Conservation (phyloP, 1,140 invertebrate genomes). For the Megalonaias nervosa region DNA sequence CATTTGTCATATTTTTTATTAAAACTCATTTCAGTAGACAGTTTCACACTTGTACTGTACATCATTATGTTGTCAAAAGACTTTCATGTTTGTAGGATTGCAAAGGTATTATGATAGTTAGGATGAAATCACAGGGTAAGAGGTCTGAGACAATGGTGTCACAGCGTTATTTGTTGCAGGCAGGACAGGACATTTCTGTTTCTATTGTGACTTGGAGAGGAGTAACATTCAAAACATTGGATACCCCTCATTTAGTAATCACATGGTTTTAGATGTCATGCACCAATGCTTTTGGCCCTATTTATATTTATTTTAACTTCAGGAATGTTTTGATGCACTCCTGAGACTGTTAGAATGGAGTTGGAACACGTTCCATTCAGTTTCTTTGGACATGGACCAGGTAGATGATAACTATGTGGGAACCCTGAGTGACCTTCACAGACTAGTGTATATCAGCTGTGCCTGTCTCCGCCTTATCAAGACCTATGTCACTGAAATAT, state of each 20-base stretch:
- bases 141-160: no score
- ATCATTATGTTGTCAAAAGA: no score
- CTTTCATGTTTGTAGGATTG: no score
- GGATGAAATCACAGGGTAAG: no score
- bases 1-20: no score
- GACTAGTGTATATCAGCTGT: constrained; percentile 89
- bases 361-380: constrained; percentile 75
- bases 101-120: no score
- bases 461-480: constrained; percentile 86
- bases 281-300: not conserved
- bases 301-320: constrained; percentile 14
- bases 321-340: constrained; percentile 88
- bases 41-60: no score
- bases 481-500: constrained; percentile 91
- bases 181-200: no score
- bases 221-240: not conserved
- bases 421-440: constrained; percentile 77
- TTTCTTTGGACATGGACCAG: constrained; percentile 72
- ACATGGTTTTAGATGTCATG: no score
- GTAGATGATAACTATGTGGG: constrained; percentile 59
- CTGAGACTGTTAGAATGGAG: constrained; percentile 76
- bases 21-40: no score
- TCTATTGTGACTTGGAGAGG: not conserved
- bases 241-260: not conserved
- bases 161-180: no score